These are phyloP conservation scores for Mactromeris polynyma DNA, from an alignment of 2,888 invertebrate genomes.

Conservation along the genomic window DNA sequence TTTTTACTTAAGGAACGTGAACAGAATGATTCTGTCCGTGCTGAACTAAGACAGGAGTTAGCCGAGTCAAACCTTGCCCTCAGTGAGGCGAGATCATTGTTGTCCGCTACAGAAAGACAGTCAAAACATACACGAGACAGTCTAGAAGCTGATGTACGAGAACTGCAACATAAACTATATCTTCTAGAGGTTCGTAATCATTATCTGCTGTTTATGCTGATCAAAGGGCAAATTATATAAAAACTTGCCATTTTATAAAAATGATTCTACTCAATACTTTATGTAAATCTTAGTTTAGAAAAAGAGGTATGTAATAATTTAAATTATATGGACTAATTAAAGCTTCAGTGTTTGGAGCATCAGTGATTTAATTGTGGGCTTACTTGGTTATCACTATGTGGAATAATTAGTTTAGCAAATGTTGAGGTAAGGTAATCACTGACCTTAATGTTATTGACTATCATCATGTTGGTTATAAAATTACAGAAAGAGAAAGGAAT, in stretches of 20 bases:
- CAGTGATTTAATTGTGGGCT: no score
- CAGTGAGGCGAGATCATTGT: constrained; percentile 80
- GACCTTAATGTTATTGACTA: not conserved
- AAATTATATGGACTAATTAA: no score
- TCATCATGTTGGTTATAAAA: not conserved
- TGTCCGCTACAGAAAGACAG: constrained; percentile 82
- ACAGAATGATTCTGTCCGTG: constrained; percentile 67
- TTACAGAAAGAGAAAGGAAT: constrained; percentile 65
- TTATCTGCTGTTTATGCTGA: not conserved
- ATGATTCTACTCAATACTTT: no score
- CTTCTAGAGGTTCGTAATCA: constrained; percentile 63
- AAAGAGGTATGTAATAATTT: no score
- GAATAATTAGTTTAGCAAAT: no score
- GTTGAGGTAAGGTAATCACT: no score
- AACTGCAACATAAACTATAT: constrained; percentile 72
- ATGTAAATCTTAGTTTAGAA: no score
- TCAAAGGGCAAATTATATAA: no score
- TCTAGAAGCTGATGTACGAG: constrained; percentile 69
- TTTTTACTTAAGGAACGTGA: constrained; percentile 68
- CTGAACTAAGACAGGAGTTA: constrained; percentile 88
- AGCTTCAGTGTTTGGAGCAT: no score
- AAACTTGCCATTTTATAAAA: no score
- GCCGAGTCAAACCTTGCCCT: constrained; percentile 84
- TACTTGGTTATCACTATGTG: no score
- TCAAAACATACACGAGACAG: constrained; percentile 80